Evolutionary conservation across 2,797 vertebrate species (phyloP).

Genomic region (Eutrigla gurnardus): DNA sequence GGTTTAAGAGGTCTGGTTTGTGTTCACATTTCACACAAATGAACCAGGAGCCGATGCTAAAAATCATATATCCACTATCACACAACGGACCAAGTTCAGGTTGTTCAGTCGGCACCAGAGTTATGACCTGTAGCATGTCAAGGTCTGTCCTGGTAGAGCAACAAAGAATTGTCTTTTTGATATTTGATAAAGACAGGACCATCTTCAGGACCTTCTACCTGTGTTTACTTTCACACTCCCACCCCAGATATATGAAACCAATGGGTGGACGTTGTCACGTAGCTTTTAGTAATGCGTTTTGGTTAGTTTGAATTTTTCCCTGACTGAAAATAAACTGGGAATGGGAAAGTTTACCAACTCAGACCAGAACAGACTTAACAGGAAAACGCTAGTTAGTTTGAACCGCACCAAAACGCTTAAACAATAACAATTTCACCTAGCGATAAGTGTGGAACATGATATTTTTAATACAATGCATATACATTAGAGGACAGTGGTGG

Average conservation of each 20-base stretch:
- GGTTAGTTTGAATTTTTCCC: not conserved
- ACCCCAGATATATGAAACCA: not conserved
- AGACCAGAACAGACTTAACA: not conserved
- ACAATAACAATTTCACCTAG: not conserved
- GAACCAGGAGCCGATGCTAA: not conserved
- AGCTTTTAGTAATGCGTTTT: not conserved
- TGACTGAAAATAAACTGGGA: not conserved
- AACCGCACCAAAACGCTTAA: not conserved
- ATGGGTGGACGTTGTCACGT: not conserved
- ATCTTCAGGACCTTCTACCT: not conserved
- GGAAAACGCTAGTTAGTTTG: not conserved
- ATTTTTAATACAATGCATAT: slow-evolving; percentile 12
- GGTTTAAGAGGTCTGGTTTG: not conserved
- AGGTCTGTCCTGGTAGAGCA: not conserved
- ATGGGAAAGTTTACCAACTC: not conserved
- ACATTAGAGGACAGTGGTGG: not conserved
- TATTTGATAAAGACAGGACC: not conserved
- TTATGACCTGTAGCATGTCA: not conserved
- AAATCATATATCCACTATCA: not conserved
- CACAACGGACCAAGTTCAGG: not conserved
- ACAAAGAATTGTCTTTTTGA: not conserved
- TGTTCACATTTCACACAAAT: not conserved
- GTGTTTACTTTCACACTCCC: not conserved
- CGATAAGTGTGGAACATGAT: not conserved
- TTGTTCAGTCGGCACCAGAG: not conserved